These are phyloP conservation scores for Hydrophis major DNA, from an alignment of 2,797 vertebrate species.

Conservation along the genomic window DNA sequence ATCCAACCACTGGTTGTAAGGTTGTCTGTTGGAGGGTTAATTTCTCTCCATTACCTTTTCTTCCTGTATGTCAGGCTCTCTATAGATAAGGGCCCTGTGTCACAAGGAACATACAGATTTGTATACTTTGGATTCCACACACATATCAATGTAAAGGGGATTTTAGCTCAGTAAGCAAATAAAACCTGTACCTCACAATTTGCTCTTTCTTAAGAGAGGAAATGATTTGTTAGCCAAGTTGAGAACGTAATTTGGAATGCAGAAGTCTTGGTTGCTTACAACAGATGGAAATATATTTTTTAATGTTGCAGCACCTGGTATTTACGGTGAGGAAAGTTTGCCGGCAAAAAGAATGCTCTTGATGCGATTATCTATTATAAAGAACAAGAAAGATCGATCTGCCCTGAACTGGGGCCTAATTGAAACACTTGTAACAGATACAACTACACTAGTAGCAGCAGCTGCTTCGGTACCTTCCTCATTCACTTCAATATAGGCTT, in stretches of 20 bases:
- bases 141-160: background rate
- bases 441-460: constrained; percentile 68
- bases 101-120: background rate
- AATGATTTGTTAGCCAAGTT: background rate
- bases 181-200: background rate
- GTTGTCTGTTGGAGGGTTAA: background rate
- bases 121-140: background rate
- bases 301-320: background rate
- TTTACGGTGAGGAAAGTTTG: constrained; percentile 62
- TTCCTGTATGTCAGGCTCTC: background rate
- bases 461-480: constrained; percentile 87
- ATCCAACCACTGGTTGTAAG: too few species aligned
- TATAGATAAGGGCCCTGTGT: background rate
- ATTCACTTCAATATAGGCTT: constrained; percentile 84
- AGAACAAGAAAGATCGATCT: constrained; percentile 69
- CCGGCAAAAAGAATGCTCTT: constrained; percentile 65
- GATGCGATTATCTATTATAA: constrained; percentile 66
- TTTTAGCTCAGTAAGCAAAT: background rate
- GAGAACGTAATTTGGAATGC: background rate
- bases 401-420: constrained; percentile 44
- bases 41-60: background rate
- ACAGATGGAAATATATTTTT: background rate
- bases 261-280: background rate
- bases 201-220: background rate
- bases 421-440: constrained; percentile 15